These are phyloP conservation scores for Peromyscus leucopus DNA, from an alignment of 2,113 vertebrate species.

Conservation along the genomic window DNA sequence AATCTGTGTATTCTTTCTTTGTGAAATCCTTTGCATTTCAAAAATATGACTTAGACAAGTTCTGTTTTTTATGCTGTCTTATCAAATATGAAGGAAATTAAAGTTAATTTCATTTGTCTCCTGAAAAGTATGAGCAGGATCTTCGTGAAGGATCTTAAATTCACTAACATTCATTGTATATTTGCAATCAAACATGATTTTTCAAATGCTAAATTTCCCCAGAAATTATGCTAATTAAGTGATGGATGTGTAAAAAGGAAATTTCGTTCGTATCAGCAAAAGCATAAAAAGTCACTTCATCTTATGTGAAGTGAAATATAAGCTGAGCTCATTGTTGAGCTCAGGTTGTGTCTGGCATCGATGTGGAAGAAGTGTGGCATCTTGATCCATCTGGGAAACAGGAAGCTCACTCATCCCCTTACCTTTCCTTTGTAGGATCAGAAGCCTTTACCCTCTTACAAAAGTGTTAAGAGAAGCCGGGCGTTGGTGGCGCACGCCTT, in stretches of 20 bases:
- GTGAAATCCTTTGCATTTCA: slow-evolving; percentile 39
- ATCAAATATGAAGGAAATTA: slow-evolving; percentile 2
- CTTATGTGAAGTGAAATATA: neutral
- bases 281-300: neutral
- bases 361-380: neutral
- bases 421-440: slow-evolving; percentile 18
- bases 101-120: slow-evolving; percentile 15
- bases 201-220: neutral
- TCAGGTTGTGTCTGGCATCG: neutral
- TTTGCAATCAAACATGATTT: slow-evolving; percentile 42
- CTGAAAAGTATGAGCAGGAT: neutral
- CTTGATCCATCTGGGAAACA: neutral
- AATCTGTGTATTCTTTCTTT: slow-evolving; percentile 47
- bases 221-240: slow-evolving; percentile 3
- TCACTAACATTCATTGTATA: slow-evolving; percentile 40
- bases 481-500: no score
- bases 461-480: neutral
- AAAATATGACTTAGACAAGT: neutral
- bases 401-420: slow-evolving; percentile 16
- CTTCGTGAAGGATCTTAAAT: slow-evolving; percentile 44
- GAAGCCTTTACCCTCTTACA: neutral
- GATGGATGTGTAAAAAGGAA: neutral
- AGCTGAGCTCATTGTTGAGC: neutral
- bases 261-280: neutral
- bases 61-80: neutral